Evolutionary conservation across 2,888 invertebrate species (phyloP).

Genomic region (Helobdella robusta): DNA sequence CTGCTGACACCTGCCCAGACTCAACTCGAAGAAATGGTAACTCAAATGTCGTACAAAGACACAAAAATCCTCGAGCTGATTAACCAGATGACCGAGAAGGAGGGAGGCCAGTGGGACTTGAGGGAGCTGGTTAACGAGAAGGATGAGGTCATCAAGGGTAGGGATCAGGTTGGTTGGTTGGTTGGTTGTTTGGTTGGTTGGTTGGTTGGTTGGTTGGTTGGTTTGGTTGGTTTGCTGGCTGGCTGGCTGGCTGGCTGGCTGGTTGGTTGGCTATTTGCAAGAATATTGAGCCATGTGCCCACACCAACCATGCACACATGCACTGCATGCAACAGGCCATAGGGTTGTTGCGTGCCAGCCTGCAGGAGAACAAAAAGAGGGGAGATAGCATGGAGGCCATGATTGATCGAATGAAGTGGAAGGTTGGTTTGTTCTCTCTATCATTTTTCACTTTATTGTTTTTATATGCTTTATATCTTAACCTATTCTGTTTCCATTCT

Average conservation of each 20-base stretch:
- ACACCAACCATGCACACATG: not conserved
- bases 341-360: slow-evolving; percentile 11
- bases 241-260: too few relatives aligned
- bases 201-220: too few relatives aligned
- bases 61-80: slow-evolving; percentile 60
- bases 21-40: slow-evolving; percentile 48
- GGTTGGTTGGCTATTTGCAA: too few relatives aligned
- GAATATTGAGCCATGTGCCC: not conserved
- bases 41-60: slow-evolving; percentile 57
- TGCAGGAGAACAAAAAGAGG: slow-evolving; percentile 7
- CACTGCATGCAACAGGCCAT: slow-evolving; percentile 13
- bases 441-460: too few relatives aligned
- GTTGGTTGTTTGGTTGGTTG: too few relatives aligned
- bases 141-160: slow-evolving; percentile 70
- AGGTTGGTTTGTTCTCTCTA: too few relatives aligned
- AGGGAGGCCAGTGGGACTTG: slow-evolving; percentile 65
- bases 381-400: slow-evolving; percentile 7
- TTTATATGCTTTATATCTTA: too few relatives aligned
- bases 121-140: slow-evolving; percentile 74
- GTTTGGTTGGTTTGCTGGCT: too few relatives aligned
- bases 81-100: slow-evolving; percentile 64
- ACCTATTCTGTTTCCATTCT: too few relatives aligned
- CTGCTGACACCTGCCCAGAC: slow-evolving; percentile 23
- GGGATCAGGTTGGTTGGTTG: slow-evolving; percentile 63
- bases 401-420: slow-evolving; percentile 17